Evolutionary conservation across 2,888 invertebrate genomes (phyloP), one percentile per base, ranked within the genome.

Genomic region (Pristionchus japonicus): DNA sequence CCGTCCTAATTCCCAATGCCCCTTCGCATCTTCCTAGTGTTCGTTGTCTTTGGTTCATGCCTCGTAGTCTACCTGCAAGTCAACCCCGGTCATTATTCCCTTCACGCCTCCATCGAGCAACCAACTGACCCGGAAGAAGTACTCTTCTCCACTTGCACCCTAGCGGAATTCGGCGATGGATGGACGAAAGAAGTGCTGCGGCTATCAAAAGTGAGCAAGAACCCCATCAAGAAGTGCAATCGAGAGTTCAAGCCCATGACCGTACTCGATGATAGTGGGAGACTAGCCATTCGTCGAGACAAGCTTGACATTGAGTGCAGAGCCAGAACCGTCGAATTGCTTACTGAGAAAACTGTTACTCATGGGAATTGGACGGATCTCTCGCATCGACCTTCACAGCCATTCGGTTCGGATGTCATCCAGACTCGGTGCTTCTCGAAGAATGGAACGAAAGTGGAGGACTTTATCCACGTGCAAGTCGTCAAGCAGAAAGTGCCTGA

Each of bases 101-200:
- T 77, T 43, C 0, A 27, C 9, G 3, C 13, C 6, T 27, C 77
- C 17, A 43, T 77, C n/a, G n/a, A 77, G 27, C 3, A 15, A 3
- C 27, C 31, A 6, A n/a, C 15, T 3, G 77, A 77, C 47, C 20
- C 37, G 9, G 77, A 77, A 40, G 47, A 43, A 27, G 17, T 43
- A 2, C 82, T 82, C 52, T 82, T 82, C 52, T 82, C 82, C 34
- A 20, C 82, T 11, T 82, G 82, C 31, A 34, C 13, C 23, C 82
- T 82, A 1, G 49, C 82, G 34, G 82, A 82, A 20, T 52, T 82
- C n/a, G 82, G 52, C 2, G 52, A 57, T 82, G 82, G 82, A 1
- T 82, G 82, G 82, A 82, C 77, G 1, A 9, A 43, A 43, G 43
- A 77, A 27, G 43, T 77, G 3, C 43, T 47, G 1, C 23, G 82